Evolutionary conservation across 2,113 vertebrate species (phyloP), one percentile per base, ranked within the genome.

Genomic region (Prunella himalayana): DNA sequence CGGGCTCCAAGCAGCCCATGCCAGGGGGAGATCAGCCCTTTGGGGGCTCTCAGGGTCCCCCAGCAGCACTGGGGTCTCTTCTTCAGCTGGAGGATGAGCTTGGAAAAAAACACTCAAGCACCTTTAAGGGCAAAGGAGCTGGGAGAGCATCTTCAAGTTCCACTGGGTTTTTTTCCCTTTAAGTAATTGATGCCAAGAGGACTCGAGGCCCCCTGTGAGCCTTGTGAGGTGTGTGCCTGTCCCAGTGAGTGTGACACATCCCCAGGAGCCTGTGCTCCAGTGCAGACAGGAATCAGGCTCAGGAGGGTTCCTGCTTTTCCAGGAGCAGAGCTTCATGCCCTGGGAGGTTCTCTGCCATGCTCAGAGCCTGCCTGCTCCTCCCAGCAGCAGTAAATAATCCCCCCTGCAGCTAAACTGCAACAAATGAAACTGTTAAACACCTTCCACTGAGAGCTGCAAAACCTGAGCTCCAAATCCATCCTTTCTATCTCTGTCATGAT

Each of bases 31-130:
- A 4, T 3, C 37, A 3, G 3, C 27, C 23, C 42, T 23, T 2
- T 15, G 6, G 25, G n/a, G 33, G 31, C 41, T 35, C 37, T 4
- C 11, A 50, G 57, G 59, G 18, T 22, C 44, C 6, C 68, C 24
- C 7, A 6, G n/a, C 73, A 35, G 4, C 31, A 1, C 65, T 0
- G 23, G 21, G 10, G 2, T 1, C 70, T 28, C 59, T 33, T 5
- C 69, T 13, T 9, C 45, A 63, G 64, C 76, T 44, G 49, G 13
- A 61, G 53, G 44, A 9, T 0, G 33, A 47, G 69, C 3, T 39
- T 2, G 7, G 31, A 5, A 8, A 17, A 14, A 51, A 8, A 1
- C 42, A 3, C 75, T 13, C 7, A 0, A 22, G 56, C 28, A 14
- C 14, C 42, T 27, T 5, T 1, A 6, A 31, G 51, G 65, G 31